Evolutionary conservation across 2,888 invertebrate species (phyloP).

Genomic region (Myopa tessellatipennis): DNA sequence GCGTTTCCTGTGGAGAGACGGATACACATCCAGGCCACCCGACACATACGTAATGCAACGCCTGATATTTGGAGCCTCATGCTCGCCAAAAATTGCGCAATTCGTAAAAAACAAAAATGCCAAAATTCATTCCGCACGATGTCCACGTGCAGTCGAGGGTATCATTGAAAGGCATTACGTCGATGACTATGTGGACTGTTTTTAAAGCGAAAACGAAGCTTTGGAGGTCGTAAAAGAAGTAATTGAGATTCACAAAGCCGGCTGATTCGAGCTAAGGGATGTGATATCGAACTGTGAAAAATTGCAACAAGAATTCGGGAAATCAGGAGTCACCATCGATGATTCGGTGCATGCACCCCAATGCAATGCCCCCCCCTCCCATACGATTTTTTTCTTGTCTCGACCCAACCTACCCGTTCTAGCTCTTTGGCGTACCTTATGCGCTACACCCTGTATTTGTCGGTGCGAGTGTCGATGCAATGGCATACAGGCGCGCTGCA

Average conservation of each 20-base stretch:
- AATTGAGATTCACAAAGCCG: constrained; percentile 15
- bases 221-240: no score
- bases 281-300: constrained; percentile 23
- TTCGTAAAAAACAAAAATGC: constrained; percentile 14
- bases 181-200: no score
- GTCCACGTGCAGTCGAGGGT: not conserved
- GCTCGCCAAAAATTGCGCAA: constrained; percentile 2
- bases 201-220: no score
- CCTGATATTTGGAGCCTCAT: not conserved
- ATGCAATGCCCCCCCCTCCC: no score
- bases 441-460: no score
- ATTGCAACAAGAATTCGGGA: constrained; percentile 5
- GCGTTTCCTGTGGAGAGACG: not conserved
- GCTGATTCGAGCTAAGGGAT: constrained; percentile 14
- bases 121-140: not conserved
- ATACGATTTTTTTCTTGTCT: no score
- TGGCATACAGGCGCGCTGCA: constrained; percentile 35
- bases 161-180: not conserved
- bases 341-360: not conserved
- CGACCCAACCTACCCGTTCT: no score
- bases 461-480: constrained; percentile 33
- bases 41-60: not conserved
- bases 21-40: not conserved
- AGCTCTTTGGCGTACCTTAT: no score
- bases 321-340: not conserved